Conservation (phyloP, 2,113 vertebrate species). For the Podilymbus podiceps region DNA sequence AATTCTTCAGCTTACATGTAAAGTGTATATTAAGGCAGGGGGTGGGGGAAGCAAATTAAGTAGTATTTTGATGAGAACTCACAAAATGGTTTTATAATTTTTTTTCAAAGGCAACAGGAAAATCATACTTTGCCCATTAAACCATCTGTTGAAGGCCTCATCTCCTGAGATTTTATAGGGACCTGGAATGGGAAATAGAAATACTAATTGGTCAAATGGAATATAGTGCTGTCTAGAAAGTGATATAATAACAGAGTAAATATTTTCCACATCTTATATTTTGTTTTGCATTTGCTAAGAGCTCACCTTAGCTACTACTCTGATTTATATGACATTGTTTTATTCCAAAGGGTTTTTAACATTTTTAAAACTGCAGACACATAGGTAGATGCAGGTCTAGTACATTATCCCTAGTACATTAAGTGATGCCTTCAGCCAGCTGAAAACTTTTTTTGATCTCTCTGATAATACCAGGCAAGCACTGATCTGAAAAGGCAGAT, state of each 20-base stretch:
- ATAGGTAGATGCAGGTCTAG: slow-evolving; percentile 34
- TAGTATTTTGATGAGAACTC: background rate
- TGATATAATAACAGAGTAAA: background rate
- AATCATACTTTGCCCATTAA: background rate
- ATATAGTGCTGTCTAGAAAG: background rate
- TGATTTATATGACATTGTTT: background rate
- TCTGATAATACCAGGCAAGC: slow-evolving; percentile 66
- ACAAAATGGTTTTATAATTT: background rate
- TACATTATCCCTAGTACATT: slow-evolving; percentile 12
- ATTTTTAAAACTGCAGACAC: slow-evolving; percentile 15
- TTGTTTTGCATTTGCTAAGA: background rate
- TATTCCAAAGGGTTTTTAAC: background rate
- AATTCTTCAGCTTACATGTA: background rate
- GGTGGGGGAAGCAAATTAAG: background rate
- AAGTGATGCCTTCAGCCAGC: slow-evolving; percentile 52
- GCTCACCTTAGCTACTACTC: background rate
- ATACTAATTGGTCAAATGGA: background rate
- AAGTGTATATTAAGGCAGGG: background rate
- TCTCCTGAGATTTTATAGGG: background rate
- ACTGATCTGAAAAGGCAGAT: slow-evolving; percentile 68
- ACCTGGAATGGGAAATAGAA: background rate
- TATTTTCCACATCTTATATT: background rate
- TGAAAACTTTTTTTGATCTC: slow-evolving; percentile 62
- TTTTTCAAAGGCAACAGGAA: background rate
- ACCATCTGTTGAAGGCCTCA: background rate